A percentile compares a stretch with the other conserved stretches of the same genome.
These are phyloP conservation scores for Enteromius thamalakanensis DNA, from an alignment of 2,797 vertebrate species.

Conservation along the genomic window DNA sequence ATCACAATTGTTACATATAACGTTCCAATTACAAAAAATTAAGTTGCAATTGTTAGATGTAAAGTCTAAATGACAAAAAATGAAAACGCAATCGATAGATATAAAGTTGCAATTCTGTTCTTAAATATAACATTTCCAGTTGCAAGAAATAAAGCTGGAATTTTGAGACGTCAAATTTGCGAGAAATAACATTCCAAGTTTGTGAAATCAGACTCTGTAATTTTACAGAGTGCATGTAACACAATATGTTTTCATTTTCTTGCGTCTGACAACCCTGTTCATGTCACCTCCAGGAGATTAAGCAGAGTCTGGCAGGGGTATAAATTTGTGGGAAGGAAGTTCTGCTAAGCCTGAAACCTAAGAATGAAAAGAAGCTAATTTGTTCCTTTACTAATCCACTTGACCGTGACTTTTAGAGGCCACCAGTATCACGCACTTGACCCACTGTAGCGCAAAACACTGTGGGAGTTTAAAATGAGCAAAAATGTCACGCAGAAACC, in stretches of 20 bases:
- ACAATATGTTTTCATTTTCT: neutral
- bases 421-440: neutral
- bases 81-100: too few relatives aligned
- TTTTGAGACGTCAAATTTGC: neutral
- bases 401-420: neutral
- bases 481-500: constrained; percentile 29
- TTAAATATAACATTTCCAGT: neutral
- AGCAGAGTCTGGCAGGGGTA: neutral
- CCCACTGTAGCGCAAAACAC: neutral
- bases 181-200: neutral
- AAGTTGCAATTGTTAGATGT: neutral
- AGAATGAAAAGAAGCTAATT: neutral
- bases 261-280: neutral
- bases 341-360: neutral
- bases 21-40: too few relatives aligned
- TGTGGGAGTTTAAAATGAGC: neutral
- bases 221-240: neutral
- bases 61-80: neutral
- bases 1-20: too few relatives aligned
- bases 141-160: neutral
- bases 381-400: neutral
- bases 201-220: neutral
- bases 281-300: neutral
- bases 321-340: neutral
- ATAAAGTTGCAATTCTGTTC: neutral